These are phyloP conservation scores for Serripes groenlandicus DNA, from an alignment of 2,888 invertebrate species.

Conservation along the genomic window DNA sequence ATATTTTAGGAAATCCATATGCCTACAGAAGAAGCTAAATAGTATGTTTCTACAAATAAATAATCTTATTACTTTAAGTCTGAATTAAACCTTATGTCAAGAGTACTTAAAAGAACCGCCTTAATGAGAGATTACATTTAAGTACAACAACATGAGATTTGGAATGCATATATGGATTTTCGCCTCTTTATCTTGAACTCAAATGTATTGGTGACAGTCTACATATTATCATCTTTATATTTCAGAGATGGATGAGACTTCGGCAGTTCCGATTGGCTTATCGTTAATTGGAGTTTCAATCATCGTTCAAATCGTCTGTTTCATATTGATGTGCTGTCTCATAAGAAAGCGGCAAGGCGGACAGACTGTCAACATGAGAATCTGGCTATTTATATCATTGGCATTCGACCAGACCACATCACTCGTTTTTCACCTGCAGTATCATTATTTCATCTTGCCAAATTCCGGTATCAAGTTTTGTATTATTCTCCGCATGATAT, in stretches of 20 bases:
- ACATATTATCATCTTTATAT: no score
- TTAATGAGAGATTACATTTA: no score
- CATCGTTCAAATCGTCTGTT: constrained; percentile 26
- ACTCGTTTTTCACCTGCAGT: constrained; percentile 47
- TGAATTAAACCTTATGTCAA: no score
- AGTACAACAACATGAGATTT: no score
- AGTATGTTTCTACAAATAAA: no score
- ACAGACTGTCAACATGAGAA: constrained; percentile 31
- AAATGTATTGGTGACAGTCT: no score
- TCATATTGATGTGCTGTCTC: constrained; percentile 29
- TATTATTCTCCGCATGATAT: constrained; percentile 39
- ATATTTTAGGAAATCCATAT: no score
- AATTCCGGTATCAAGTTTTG: constrained; percentile 23
- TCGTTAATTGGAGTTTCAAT: constrained; percentile 12
- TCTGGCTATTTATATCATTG: constrained; percentile 44
- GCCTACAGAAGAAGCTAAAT: no score
- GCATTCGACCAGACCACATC: constrained; percentile 42
- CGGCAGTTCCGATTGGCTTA: constrained; percentile 11
- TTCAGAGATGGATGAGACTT: constrained; percentile 11
- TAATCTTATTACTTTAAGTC: no score
- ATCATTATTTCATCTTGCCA: constrained; percentile 20
- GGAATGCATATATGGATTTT: no score
- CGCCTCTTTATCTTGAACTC: no score
- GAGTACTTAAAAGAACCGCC: no score
- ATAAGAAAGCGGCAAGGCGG: constrained; percentile 28